phyloP scores from a whole-genome alignment of 1,140 invertebrate species.

The Luehdorfia chinensis region DNA sequence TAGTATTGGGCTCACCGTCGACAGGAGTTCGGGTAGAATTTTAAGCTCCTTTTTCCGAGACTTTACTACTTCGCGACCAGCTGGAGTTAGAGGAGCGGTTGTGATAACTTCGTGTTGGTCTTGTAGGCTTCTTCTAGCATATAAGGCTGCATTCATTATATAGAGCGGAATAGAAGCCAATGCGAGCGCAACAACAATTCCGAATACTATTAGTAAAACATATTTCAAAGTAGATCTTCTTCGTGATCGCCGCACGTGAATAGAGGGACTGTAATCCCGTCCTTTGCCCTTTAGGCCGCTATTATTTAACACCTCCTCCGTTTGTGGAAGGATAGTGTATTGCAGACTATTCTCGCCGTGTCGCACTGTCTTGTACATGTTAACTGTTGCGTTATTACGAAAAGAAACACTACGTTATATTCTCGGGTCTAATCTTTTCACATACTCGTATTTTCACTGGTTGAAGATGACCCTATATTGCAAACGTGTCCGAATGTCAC shows the following conservation, averaged over 20 bases:
- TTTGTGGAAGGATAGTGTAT: slow-evolving; percentile 85
- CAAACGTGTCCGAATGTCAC: slow-evolving; percentile 29
- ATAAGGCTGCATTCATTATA: slow-evolving; percentile 55
- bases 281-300: slow-evolving; percentile 77
- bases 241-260: slow-evolving; percentile 53
- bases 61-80: slow-evolving; percentile 49
- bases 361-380: slow-evolving; percentile 85
- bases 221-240: slow-evolving; percentile 60
- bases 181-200: slow-evolving; percentile 49
- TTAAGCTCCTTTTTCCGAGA: slow-evolving; percentile 65
- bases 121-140: slow-evolving; percentile 42
- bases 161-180: slow-evolving; percentile 59
- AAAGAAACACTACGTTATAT: slow-evolving; percentile 53
- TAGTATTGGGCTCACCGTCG: slow-evolving; percentile 34
- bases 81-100: slow-evolving; percentile 41
- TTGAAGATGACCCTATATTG: slow-evolving; percentile 23
- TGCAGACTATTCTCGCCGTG: slow-evolving; percentile 85
- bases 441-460: slow-evolving; percentile 49
- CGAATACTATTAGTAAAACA: slow-evolving; percentile 52
- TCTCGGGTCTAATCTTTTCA: slow-evolving; percentile 41
- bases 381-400: slow-evolving; percentile 42
- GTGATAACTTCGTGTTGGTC: slow-evolving; percentile 50
- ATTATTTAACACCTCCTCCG: slow-evolving; percentile 80
- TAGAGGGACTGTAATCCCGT: slow-evolving; percentile 72
- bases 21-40: slow-evolving; percentile 37